Conservation (phyloP, 1,140 invertebrate genomes). For the Yoshiicerus persimilis region DNA sequence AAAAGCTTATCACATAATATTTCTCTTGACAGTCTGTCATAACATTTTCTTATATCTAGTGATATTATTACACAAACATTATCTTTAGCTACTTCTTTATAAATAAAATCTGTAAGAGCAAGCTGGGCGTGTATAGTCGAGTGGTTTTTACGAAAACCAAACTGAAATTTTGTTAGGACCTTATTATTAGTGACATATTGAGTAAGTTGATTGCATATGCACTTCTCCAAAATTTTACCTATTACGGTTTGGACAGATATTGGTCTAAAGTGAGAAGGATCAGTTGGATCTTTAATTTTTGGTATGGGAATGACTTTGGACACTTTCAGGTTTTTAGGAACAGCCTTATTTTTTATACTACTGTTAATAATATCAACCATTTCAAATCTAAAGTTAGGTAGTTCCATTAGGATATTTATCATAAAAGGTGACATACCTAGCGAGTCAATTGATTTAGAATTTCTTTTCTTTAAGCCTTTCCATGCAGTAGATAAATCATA, state of each 20-base stretch:
- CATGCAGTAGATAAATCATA: background rate
- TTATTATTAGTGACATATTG: background rate
- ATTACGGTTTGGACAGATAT: no score
- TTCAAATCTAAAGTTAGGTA: background rate
- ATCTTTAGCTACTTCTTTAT: background rate
- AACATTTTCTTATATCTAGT: constrained; percentile 16
- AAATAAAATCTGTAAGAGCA: background rate
- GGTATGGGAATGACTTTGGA: background rate
- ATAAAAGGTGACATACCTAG: background rate
- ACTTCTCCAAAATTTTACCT: background rate
- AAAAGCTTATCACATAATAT: background rate
- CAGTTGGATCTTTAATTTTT: background rate
- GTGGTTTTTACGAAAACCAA: constrained; percentile 24
- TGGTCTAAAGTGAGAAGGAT: background rate
- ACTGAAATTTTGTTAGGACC: background rate
- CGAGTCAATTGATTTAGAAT: background rate
- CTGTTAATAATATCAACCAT: background rate
- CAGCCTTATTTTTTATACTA: background rate
- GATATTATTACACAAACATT: background rate
- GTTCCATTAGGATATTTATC: background rate
- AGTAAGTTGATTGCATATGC: background rate
- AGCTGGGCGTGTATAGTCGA: constrained; percentile 15
- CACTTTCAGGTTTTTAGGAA: background rate
- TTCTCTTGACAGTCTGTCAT: background rate
- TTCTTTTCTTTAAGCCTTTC: background rate